Percentiles rank a stretch among this genome's conserved stretches.
These are phyloP conservation scores for Trinorchestia longiramus DNA, from an alignment of 1,140 invertebrate genomes.

Conservation along the genomic window DNA sequence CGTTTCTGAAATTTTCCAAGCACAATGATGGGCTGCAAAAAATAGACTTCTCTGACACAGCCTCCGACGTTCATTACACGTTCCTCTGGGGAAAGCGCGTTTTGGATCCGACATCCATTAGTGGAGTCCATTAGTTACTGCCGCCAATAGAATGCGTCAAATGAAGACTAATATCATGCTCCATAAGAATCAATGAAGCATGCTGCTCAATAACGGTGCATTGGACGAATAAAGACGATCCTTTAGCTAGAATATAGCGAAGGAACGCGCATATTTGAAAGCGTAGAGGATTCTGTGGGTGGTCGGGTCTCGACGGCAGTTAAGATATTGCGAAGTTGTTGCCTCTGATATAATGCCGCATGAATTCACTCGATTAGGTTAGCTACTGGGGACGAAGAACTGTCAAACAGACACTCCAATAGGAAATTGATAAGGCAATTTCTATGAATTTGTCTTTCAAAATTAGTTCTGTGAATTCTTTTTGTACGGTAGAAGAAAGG, in stretches of 20 bases:
- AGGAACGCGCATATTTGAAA: neutral
- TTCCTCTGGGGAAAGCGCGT: neutral
- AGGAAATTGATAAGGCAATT: neutral
- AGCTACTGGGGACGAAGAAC: neutral
- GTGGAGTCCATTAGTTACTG: constrained; percentile 6
- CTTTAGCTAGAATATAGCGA: neutral
- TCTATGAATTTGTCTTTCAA: neutral
- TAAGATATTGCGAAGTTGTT: neutral
- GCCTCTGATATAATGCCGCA: neutral
- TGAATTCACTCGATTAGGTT: neutral
- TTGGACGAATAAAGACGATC: neutral
- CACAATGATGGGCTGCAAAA: neutral
- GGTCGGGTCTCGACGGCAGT: neutral
- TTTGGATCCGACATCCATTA: constrained; percentile 7
- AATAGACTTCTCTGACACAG: neutral
- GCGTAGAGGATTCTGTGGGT: neutral
- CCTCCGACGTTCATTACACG: constrained; percentile 5
- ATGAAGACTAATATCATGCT: constrained; percentile 1
- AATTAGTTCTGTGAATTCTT: neutral
- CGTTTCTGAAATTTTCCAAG: neutral
- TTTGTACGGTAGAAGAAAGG: neutral
- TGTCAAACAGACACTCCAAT: neutral
- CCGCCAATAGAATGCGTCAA: constrained; percentile 6
- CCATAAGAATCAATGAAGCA: constrained; percentile 8
- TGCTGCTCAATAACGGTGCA: neutral